Base-by-base conservation (phyloP, 1,140 invertebrate genomes). In the Goniozus legneri region DNA sequence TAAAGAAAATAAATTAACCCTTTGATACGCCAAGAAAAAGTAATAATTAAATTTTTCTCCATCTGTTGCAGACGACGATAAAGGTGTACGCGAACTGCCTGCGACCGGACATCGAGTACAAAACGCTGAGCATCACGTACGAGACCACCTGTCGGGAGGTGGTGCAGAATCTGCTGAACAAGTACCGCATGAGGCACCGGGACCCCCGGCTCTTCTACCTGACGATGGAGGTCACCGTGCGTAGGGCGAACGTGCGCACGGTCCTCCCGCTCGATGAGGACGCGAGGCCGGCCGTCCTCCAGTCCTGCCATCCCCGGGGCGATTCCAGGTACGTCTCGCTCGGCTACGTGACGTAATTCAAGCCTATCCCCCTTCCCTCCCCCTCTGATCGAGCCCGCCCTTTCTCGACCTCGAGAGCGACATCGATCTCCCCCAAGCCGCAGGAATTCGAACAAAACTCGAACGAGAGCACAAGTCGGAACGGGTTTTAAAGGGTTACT, bases 131-230 rank as follows among this genome's bases (percentile, higher is more conserved):
- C 41, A 89, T 95, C 38, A 88, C 86, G 3, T 88, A 86, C 72
- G 83, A 89, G 53, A 94, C 90, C 7, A 87, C 88, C 0, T 90
- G 90, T 59, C 84, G 87, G 60, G 88, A 94, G 76, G 85, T 95
- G 30, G 89, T 95, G 2, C 75, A 81, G 39, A 86, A 87, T 34
- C 75, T 95, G n/a, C 77, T 95, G 41, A 84, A 88, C 64, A 94
- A 94, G 79, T 94, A 89, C 67, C 83, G 89, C 62, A 93, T 94
- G 88, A 83, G 89, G 56, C 91, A 94, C 68, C 81, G 91, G 18
- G 92, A 95, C 73, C 90, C 91, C 0, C 84, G 91, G 58, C 80
- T 95, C n/a, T 95, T 93, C 75, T 94, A 91, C 72, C 79, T 95
- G 12, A 92, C 89, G 50, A 94, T 95, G 91, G 92, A 95, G 75